Evolutionary conservation across 2,113 vertebrate species (phyloP), one percentile per base, ranked within the genome.

Genomic region (Macrotis lagotis): DNA sequence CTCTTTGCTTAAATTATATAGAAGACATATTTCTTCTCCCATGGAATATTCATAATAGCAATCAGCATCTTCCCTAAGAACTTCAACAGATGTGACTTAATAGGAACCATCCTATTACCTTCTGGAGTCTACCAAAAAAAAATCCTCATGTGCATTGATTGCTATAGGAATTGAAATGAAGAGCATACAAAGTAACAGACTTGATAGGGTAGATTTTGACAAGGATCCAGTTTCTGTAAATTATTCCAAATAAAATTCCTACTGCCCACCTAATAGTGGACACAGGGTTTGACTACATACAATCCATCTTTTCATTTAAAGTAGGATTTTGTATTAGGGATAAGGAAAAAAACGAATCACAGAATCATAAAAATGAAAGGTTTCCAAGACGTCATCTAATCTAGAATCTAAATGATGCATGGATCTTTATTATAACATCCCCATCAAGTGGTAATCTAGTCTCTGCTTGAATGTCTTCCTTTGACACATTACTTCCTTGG

Each of bases 141-240:
- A 94, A 96, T 91, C 94, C 31, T 93, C 8, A 1, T 25, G 25
- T 96, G 91, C 48, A 3, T 5, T 94, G 91, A 97, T 19, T 93
- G 90, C 93, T 96, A 95, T 96, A 28, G 16, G 24, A 97, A 95
- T 16, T 94, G 48, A 94, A 97, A 93, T n/a, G 25, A 96, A 89
- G 0, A 89, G 90, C 51, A 74, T 6, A 51, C 49, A 91, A 66
- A 96, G 59, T 52, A 88, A 1, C 31, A 95, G 91, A 51, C 0
- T 26, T 96, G 66, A 55, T 90, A 74, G 93, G 25, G 3, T 90
- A 51, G 94, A 95, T 94, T 83, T 96, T 91, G 91, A 93, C 55
- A 50, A 89, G 31, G 52, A 8, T 88, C 92, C 52, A 94, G 44
- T 44, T 96, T 93, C 88, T 66, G 51, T 52, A 92, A 97, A 95